phyloP scores from a whole-genome alignment of 2,113 vertebrate genomes.

The Lathamus discolor region DNA sequence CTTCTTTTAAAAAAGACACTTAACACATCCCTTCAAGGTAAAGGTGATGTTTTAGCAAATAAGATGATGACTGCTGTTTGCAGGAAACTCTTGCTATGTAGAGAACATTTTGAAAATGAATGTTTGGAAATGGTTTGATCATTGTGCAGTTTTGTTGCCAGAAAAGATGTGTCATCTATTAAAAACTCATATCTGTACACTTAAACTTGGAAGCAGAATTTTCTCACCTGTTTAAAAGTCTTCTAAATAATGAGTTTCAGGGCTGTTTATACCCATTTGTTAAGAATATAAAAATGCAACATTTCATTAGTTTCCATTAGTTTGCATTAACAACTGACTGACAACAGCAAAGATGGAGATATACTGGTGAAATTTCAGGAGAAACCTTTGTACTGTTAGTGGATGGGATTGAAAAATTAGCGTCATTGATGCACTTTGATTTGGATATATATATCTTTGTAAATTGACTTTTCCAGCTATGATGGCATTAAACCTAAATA shows the following conservation, averaged over 20 bases:
- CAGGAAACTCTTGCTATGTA: not conserved
- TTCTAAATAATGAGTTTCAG: not conserved
- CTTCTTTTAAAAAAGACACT: no score
- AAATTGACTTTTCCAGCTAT: not conserved
- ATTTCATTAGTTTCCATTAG: not conserved
- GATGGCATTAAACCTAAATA: not conserved
- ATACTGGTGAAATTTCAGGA: not conserved
- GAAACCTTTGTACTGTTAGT: not conserved
- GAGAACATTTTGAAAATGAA: not conserved
- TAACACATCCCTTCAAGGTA: not conserved
- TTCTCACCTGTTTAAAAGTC: not conserved
- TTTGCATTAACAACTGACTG: not conserved
- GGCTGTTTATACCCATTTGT: not conserved
- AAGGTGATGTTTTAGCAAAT: not conserved
- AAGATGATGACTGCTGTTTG: not conserved
- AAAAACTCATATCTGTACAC: not conserved
- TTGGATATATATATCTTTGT: not conserved
- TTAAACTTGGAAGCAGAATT: not conserved
- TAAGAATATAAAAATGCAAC: not conserved
- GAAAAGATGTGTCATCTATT: not conserved
- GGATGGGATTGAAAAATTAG: not conserved
- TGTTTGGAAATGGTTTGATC: not conserved
- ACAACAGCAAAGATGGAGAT: not conserved
- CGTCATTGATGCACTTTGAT: not conserved
- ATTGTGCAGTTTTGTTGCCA: not conserved